These are phyloP conservation scores for Phenganax stokvisi DNA, from an alignment of 92 coral and sea anemone species.

Conservation along the genomic window DNA sequence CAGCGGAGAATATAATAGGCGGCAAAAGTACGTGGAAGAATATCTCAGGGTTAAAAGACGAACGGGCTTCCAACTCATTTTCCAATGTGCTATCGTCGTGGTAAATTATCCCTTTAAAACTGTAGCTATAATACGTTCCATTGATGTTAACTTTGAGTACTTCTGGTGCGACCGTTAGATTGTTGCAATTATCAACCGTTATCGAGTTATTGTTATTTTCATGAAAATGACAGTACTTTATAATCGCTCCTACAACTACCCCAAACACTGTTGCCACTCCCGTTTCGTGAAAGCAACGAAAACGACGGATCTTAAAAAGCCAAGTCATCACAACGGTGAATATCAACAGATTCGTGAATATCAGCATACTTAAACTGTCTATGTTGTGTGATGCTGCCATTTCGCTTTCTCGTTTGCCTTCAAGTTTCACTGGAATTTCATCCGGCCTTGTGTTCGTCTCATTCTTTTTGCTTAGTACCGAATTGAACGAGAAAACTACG, in stretches of 20 bases:
- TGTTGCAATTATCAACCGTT: constrained; percentile 78
- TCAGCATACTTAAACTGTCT: constrained; percentile 92
- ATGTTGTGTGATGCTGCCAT: constrained; percentile 93
- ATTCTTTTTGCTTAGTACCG: neutral
- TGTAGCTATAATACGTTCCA: constrained; percentile 88
- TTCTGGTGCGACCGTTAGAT: constrained; percentile 84
- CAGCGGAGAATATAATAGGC: constrained; percentile 95
- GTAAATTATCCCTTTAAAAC: constrained; percentile 81
- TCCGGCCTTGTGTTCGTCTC: constrained; percentile 12
- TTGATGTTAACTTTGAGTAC: constrained; percentile 79
- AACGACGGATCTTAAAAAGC: constrained; percentile 89
- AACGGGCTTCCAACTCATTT: constrained; percentile 86
- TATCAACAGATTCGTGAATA: constrained; percentile 75
- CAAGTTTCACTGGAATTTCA: constrained; percentile 83
- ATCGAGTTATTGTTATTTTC: constrained; percentile 72
- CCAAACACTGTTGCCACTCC: constrained; percentile 98
- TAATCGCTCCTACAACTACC: constrained; percentile 76
- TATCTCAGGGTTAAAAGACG: constrained; percentile 90
- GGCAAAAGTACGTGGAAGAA: constrained; percentile 93
- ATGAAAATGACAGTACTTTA: constrained; percentile 72
- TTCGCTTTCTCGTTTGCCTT: constrained; percentile 89
- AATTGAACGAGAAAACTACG: neutral
- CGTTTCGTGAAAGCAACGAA: constrained; percentile 89
- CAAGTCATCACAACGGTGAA: constrained; percentile 84
- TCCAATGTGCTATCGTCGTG: constrained; percentile 69